These are phyloP conservation scores for Pyrocephalus nanus DNA, from an alignment of 2,797 vertebrate species.

Conservation along the genomic window DNA sequence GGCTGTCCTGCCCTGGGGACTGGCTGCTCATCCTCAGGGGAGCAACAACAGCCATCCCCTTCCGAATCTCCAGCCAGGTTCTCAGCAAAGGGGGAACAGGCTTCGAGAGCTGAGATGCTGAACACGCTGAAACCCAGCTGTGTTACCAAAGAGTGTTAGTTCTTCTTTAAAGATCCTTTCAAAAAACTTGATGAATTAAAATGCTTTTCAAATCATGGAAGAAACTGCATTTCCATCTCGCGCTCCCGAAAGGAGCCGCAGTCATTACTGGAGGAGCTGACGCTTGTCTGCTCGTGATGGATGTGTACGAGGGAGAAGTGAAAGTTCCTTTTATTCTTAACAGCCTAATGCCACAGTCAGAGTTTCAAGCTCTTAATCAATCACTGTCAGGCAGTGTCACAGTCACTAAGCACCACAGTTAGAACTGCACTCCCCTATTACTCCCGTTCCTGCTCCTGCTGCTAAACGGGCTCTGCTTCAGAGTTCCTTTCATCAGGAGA, in stretches of 20 bases:
- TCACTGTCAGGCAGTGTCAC: constrained; percentile 23
- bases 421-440: background rate
- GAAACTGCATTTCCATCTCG: background rate
- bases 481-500: background rate
- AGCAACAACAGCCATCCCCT: background rate
- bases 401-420: background rate
- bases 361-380: constrained; percentile 40
- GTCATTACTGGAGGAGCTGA: background rate
- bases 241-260: background rate
- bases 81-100: background rate
- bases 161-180: background rate
- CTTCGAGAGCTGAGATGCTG: background rate
- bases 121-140: constrained; percentile 18
- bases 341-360: constrained; percentile 6
- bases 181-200: background rate
- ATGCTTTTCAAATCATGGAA: background rate
- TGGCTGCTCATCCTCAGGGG: background rate
- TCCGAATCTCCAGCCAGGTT: background rate
- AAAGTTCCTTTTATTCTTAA: constrained; percentile 20
- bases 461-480: background rate
- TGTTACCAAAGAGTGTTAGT: background rate
- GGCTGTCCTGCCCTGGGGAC: background rate
- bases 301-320: background rate
- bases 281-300: constrained; percentile 18
- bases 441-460: background rate